Evolutionary conservation across 2,888 invertebrate genomes (phyloP), one percentile per base, ranked within the genome.

Genomic region (Sinodicranocentrus sp.): DNA sequence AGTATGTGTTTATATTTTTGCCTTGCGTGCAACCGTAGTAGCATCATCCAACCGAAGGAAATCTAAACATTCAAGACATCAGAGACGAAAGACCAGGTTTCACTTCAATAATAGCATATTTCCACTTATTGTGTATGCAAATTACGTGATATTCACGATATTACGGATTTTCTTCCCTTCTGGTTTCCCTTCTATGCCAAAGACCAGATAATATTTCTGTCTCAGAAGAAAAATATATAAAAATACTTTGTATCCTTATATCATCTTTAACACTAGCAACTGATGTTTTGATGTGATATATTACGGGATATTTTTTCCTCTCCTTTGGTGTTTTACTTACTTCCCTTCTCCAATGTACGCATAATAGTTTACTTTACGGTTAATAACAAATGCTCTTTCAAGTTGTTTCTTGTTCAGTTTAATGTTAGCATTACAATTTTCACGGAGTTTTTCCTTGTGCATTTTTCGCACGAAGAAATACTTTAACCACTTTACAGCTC

Each of bases 381-480:
- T 6, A 33, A 33, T 33, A 33, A 33, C 33, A 33, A 33, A 33
- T 33, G 10, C 33, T 33, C 33, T 33, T 33, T 33, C 10, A 3
- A 10, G 5, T 33, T 10, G 33, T 33, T 10, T n/a, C n/a, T n/a
- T n/a, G n/a, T 33, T 33, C 10, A 33, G 33, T 48, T 10, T n/a
- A 48, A n/a, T 57, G 54, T 57, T 57, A 57, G 57, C 57, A 25
- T 57, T 3, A 23, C 57, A 57, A 57, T 57, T 57, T 57, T 57
- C 57, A 57, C 57, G 57, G 57, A 57, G 25, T 23, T 57, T 57
- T 57, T 57, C 25, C 25, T 25, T 25, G 8, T 23, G 0, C 23
- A 2, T 48, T 48, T n/a, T 48, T 48, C 15, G 10, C 13, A 48
- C 2, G 48, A 48, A 48, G n/a, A 15, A 48, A 48, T 19, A 57